These are phyloP conservation scores for Heliconius eleuchia DNA, from an alignment of 1,140 invertebrate species.

Conservation along the genomic window DNA sequence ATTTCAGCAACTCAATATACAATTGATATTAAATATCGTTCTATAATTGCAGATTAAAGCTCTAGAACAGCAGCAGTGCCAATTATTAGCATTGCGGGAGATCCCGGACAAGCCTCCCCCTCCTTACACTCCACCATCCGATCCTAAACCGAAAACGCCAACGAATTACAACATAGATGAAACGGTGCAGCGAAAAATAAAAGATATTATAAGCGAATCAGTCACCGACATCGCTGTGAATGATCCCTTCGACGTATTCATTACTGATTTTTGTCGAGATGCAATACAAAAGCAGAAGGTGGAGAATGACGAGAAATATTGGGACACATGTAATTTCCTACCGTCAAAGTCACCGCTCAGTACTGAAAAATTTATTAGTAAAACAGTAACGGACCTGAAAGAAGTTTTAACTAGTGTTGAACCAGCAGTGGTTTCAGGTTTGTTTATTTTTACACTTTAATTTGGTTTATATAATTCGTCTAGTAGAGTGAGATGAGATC, in stretches of 20 bases:
- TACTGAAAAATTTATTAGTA: conserved; percentile 46
- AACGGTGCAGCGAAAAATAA: conserved; percentile 50
- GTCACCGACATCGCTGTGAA: background rate
- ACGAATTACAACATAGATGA: conserved; percentile 53
- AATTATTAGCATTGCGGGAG: conserved; percentile 62
- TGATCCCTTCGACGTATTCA: conserved; percentile 56
- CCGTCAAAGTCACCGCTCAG: conserved; percentile 50
- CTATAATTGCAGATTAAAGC: conserved; percentile 66
- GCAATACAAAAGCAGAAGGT: conserved; percentile 45
- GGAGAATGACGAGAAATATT: conserved; percentile 59
- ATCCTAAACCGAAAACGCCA: conserved; percentile 48
- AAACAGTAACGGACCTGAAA: conserved; percentile 50
- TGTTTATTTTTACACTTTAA: conserved; percentile 14
- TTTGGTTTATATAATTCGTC: too few species aligned
- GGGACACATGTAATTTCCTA: conserved; percentile 63
- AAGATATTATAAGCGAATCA: conserved; percentile 38
- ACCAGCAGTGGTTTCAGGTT: conserved; percentile 61
- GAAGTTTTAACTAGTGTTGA: conserved; percentile 59
- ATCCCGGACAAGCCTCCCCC: conserved; percentile 76
- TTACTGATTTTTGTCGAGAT: conserved; percentile 67
- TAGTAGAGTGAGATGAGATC: too few species aligned
- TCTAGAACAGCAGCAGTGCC: conserved; percentile 70
- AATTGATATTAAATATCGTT: conserved; percentile 17
- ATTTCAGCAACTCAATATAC: too few species aligned
- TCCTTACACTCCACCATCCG: conserved; percentile 69